Conservation (phyloP, 2,888 invertebrate species). For the Catocala fraxini region DNA sequence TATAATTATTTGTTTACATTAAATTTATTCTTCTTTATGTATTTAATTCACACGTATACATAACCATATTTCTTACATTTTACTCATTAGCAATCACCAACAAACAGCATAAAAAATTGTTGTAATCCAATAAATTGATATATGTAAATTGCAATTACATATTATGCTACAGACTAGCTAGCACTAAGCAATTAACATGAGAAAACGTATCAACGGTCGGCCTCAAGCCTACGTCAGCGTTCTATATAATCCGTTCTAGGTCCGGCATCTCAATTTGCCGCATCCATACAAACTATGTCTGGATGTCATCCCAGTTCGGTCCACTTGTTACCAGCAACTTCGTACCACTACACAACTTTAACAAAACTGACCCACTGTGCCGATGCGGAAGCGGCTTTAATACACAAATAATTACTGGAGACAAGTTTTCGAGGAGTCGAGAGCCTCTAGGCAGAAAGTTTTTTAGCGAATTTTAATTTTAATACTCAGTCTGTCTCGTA, state of each 20-base stretch:
- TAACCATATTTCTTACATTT: too few relatives aligned
- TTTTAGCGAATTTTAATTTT: conserved; percentile 30
- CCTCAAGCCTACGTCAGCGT: background rate
- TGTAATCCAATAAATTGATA: too few relatives aligned
- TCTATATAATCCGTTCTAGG: background rate
- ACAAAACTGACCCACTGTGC: conserved; percentile 59
- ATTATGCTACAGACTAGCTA: too few relatives aligned
- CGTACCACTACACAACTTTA: conserved; percentile 49
- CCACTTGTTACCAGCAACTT: conserved; percentile 52
- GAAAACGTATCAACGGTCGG: too few relatives aligned
- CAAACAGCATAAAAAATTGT: too few relatives aligned
- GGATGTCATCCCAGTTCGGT: conserved; percentile 27
- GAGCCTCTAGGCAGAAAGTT: conserved; percentile 33
- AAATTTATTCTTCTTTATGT: too few relatives aligned
- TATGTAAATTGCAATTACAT: too few relatives aligned
- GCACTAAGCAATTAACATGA: too few relatives aligned
- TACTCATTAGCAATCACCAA: too few relatives aligned
- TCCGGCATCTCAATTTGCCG: conserved; percentile 7
- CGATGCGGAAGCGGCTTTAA: conserved; percentile 54
- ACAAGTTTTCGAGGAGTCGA: conserved; percentile 48
- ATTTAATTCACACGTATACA: too few relatives aligned
- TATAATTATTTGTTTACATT: too few relatives aligned
- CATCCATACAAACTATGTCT: conserved; percentile 26
- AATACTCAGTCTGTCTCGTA: conserved; percentile 28
- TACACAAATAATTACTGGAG: conserved; percentile 65